Conservation (phyloP, 2,113 vertebrate species). For the Lepus timidus region DNA sequence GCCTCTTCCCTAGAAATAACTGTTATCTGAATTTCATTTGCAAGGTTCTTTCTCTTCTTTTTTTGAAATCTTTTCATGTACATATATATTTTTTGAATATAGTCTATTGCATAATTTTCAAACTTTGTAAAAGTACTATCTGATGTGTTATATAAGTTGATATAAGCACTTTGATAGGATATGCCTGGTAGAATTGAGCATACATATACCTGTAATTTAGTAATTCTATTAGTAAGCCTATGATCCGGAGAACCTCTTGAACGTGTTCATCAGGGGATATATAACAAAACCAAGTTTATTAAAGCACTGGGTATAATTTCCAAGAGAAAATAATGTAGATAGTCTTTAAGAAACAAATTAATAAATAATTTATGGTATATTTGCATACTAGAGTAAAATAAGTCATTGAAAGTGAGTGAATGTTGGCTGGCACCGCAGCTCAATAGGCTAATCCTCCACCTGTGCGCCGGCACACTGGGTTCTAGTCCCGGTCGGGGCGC, state of each 20-base stretch:
- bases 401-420: background rate
- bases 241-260: background rate
- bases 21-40: slow-evolving; percentile 6
- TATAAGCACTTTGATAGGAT: background rate
- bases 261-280: background rate
- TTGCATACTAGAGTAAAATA: slow-evolving; percentile 2
- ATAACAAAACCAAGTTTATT: slow-evolving; percentile 29
- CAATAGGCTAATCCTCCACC: too few relatives aligned
- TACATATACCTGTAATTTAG: background rate
- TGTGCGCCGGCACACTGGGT: too few relatives aligned
- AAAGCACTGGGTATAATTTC: background rate
- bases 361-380: background rate
- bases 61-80: background rate
- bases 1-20: background rate
- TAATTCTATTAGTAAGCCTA: background rate
- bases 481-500: too few relatives aligned
- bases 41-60: background rate
- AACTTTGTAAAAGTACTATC: background rate
- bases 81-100: background rate
- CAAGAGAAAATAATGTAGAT: slow-evolving; percentile 20
- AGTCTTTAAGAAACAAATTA: background rate
- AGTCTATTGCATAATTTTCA: background rate
- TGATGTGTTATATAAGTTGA: background rate
- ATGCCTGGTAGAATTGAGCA: background rate
- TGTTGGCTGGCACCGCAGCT: too few relatives aligned